Conservation (phyloP, 1,140 invertebrate genomes). For the Ectropis grisescens region DNA sequence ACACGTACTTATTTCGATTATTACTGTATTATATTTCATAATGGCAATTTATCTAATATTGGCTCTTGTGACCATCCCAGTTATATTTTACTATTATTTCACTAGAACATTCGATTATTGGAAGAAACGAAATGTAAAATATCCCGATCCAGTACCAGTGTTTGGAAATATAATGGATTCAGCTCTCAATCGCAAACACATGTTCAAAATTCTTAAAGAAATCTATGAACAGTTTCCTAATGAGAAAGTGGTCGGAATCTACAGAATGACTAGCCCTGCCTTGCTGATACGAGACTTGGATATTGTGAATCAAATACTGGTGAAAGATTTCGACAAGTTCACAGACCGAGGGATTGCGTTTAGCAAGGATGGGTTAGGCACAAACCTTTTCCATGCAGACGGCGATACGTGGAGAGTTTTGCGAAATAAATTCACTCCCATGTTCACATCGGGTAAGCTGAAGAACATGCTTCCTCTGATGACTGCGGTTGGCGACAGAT, state of each 20-base stretch:
- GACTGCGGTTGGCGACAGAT: conserved; percentile 31
- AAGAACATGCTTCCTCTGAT: conserved; percentile 68
- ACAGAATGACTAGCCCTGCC: not conserved
- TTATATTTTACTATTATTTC: conserved; percentile 8
- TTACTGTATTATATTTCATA: no score
- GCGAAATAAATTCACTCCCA: conserved; percentile 65
- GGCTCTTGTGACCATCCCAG: no score
- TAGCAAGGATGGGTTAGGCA: conserved; percentile 65
- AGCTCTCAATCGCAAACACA: not conserved
- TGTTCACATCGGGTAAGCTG: conserved; percentile 73
- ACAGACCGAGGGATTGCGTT: conserved; percentile 55
- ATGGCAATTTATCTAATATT: no score
- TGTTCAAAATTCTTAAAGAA: not conserved
- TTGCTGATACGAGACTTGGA: conserved; percentile 16
- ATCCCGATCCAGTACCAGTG: conserved; percentile 8
- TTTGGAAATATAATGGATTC: not conserved
- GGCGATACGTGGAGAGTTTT: conserved; percentile 71
- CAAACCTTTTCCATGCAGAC: conserved; percentile 54
- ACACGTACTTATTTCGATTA: no score
- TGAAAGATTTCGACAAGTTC: conserved; percentile 72
- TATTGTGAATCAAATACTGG: conserved; percentile 72
- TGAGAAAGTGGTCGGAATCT: conserved; percentile 1
- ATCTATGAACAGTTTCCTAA: not conserved
- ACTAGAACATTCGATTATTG: conserved; percentile 11
- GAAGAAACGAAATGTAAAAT: conserved; percentile 14